Evolutionary conservation across 2,888 invertebrate genomes (phyloP), one percentile per base, ranked within the genome.

Genomic region (Eupithecia pulchellata): DNA sequence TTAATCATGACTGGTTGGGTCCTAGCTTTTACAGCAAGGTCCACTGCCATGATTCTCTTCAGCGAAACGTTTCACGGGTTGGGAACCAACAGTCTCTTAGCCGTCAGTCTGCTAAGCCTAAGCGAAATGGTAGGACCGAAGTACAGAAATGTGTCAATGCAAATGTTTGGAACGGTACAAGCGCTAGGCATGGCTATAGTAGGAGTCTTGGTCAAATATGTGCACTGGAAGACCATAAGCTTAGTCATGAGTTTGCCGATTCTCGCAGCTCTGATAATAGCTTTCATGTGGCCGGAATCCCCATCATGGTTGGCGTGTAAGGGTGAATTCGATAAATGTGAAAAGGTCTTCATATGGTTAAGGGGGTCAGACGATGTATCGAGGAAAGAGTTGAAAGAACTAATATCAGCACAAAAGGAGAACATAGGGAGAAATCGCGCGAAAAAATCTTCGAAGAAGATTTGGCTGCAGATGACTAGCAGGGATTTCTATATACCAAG

Each of bases 221-320:
- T 77, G 9, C 75, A 75, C 32, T 78, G 76, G 76, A 77, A 75
- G 66, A 77, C 71, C 1, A 71, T 78, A 4, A 69, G 69, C 30
- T 27, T 75, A 17, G 66, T 78, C 17, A 74, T 78, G 73, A 66
- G 72, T 39, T 30, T 60, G 2, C 77, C 77, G 0, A 68, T 77
- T 47, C 20, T 73, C 11, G 20, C 78, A 8, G 77, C 78, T 29
- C 27, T 74, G 13, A 4, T 68, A 5, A 67, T 72, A 5, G 72
- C 72, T 6, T 73, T 61, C 27, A 62, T 75, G 60, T 80, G 78
- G 78, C 78, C 80, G 8, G 78, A 80, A 52, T 78, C 80, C 0
- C 80, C 79, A 1, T 68, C 74, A 1, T 80, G 78, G 80, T 71
- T 80, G 30, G 80, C 80, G 3, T 77, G 58, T 17, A 80, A 75